Percentiles rank a stretch among this genome's conserved stretches.
phyloP scores from a whole-genome alignment of 2,113 vertebrate species.

The Charadrius vociferus region DNA sequence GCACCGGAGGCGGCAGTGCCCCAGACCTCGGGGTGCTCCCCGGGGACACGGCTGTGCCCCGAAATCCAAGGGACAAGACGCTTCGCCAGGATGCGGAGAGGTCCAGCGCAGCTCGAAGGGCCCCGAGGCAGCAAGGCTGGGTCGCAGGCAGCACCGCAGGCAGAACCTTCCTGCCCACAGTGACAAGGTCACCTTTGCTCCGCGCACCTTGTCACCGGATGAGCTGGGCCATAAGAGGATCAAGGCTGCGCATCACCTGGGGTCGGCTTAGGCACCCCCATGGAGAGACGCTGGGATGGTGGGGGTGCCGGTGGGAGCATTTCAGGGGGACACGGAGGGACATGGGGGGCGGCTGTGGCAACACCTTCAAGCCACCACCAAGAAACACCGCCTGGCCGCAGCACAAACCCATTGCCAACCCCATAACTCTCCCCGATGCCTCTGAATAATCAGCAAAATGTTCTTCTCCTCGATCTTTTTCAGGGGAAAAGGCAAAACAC shows the following conservation, averaged over 20 bases:
- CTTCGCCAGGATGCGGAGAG: background rate
- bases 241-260: slow-evolving; percentile 9
- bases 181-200: background rate
- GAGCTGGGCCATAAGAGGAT: slow-evolving; percentile 30
- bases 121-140: background rate
- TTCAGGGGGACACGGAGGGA: fast-evolving
- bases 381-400: background rate
- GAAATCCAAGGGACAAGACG: background rate
- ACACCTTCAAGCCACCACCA: background rate
- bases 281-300: fast-evolving
- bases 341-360: fast-evolving
- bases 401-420: background rate
- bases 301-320: fast-evolving
- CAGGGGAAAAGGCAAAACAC: background rate
- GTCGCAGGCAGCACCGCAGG: background rate
- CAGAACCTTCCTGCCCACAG: background rate
- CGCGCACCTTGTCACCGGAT: fast-evolving
- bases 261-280: background rate
- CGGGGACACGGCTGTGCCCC: fast-evolving
- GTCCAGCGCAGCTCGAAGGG: background rate
- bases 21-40: background rate
- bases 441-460: background rate
- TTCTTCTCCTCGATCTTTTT: background rate
- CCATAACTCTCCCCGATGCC: background rate
- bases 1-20: background rate